Evolutionary conservation across 2,888 invertebrate genomes (phyloP), one percentile per base, ranked within the genome.

Genomic region (Philaethria dido): DNA sequence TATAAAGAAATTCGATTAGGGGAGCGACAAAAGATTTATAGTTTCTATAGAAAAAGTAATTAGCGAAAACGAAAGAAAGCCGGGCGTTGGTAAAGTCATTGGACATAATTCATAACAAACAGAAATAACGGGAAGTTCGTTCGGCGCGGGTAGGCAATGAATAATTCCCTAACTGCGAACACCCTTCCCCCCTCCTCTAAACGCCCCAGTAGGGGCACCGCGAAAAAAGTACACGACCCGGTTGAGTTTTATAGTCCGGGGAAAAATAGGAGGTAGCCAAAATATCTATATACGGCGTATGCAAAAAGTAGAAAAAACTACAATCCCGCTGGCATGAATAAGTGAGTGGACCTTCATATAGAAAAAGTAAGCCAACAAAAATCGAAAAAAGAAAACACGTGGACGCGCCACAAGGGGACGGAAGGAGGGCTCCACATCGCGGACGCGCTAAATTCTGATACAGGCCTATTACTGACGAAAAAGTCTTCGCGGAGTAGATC

Each of bases 31-130:
- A 81, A 84, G 84, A 88, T 87, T 88, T 87, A 88, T 87, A 88
- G 86, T 88, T 86, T 83, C 81, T 83, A 84, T 82, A 85, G 84
- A 85, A 86, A 89, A 89, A 86, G 88, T 89, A 90, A 91, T 92
- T 91, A 92, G 89, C 86, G 84, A 84, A 87, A 88, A 80, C 84
- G 86, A 89, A 90, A 90, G 89, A 88, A 78, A 89, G 86, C 85
- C 81, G 82, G 80, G 83, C 86, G 87, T 84, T 85, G 85, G 86
- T 86, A 89, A 89, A 90, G 89, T 91, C 89, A 90, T 90, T 88
- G 88, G 88, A 88, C 86, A 92, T 92, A 91, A 91, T 91, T 92
- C 90, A 92, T 92, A 92, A 90, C 92, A 91, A 91, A 90, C 89
- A 91, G 86, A 91, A 92, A 91, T 92, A 92, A 91, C 89, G 88